Conservation (phyloP, 2,888 invertebrate genomes). For the Ditylenchus weischeri region DNA sequence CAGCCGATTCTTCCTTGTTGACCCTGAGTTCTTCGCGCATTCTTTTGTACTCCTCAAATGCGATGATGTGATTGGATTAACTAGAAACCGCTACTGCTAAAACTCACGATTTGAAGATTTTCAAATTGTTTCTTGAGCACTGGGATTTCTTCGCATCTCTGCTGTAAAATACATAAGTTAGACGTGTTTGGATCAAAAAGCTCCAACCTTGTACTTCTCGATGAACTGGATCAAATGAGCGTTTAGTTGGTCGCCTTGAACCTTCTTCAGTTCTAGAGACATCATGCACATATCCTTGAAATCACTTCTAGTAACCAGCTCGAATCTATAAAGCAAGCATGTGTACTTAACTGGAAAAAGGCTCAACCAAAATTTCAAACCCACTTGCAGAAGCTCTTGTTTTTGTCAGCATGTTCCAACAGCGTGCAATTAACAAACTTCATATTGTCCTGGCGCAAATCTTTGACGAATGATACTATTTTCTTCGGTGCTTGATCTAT, state of each 20-base stretch:
- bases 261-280: conserved; percentile 5
- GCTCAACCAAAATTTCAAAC: no score
- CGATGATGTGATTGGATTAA: no score
- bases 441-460: neutral
- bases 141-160: neutral
- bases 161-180: neutral
- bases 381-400: neutral
- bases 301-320: neutral
- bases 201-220: conserved; percentile 5
- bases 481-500: neutral
- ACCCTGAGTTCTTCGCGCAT: neutral
- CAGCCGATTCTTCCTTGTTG: neutral
- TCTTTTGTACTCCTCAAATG: neutral
- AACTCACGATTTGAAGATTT: neutral
- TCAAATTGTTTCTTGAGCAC: neutral
- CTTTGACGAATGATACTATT: neutral
- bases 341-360: no score
- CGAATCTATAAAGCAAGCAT: neutral
- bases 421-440: neutral
- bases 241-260: neutral
- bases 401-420: neutral
- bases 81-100: neutral
- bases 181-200: neutral
- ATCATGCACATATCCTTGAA: conserved; percentile 5
- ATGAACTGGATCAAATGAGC: neutral